Evolutionary conservation across 2,888 invertebrate genomes (phyloP).

Genomic region (Drosophila hawaiiensis): DNA sequence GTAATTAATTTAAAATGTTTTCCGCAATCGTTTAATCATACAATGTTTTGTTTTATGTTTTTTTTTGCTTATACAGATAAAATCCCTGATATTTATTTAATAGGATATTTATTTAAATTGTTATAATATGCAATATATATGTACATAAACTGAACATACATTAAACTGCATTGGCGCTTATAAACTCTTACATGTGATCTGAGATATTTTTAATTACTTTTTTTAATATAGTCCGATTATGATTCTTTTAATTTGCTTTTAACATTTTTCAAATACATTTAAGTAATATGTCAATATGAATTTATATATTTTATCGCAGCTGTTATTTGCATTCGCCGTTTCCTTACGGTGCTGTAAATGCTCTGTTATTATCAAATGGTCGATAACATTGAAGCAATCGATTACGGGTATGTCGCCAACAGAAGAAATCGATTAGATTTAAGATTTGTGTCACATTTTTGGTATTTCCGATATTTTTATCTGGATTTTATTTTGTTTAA

Average conservation of each 20-base stretch:
- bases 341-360: background rate
- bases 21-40: background rate
- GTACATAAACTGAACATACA: background rate
- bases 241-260: background rate
- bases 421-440: background rate
- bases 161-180: background rate
- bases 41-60: fast-evolving
- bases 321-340: background rate
- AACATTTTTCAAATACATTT: background rate
- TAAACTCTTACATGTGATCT: background rate
- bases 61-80: background rate
- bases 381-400: background rate
- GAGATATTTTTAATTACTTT: too few relatives aligned
- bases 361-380: background rate
- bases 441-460: background rate
- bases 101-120: background rate
- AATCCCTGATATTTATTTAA: background rate
- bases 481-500: background rate
- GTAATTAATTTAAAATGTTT: background rate
- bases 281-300: background rate
- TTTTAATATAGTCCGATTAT: background rate
- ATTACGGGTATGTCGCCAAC: background rate
- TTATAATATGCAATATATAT: background rate
- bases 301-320: background rate
- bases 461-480: background rate